Conservation (phyloP, 2,113 vertebrate species). For the Pungitius pungitius region DNA sequence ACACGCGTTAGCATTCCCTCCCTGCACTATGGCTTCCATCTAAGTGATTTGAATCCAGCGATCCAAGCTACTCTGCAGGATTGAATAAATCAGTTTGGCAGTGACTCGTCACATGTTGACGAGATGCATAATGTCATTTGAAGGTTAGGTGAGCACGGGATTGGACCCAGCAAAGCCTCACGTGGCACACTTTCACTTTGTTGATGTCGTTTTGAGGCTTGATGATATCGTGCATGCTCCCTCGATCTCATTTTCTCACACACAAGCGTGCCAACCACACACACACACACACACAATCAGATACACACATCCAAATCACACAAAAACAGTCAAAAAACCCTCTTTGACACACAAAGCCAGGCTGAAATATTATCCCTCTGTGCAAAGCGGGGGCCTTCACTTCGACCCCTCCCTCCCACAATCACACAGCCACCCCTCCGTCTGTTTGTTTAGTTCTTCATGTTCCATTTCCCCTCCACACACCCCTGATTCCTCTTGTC, state of each 20-base stretch:
- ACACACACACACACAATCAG: not conserved
- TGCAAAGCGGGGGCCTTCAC: conserved; percentile 37
- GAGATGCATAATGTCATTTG: conserved; percentile 75
- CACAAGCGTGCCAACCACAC: not conserved
- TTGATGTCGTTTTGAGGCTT: conserved; percentile 51
- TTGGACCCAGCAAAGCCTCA: conserved; percentile 34
- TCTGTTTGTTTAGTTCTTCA: conserved; percentile 74
- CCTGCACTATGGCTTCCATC: conserved; percentile 42
- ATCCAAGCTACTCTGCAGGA: conserved; percentile 64
- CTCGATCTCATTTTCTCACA: not conserved
- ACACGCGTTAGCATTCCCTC: conserved; percentile 16
- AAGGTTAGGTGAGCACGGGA: conserved; percentile 72
- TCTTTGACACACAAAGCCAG: conserved; percentile 37
- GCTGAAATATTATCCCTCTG: conserved; percentile 64
- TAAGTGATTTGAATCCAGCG: conserved; percentile 73
- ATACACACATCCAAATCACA: not conserved
- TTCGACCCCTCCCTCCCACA: conserved; percentile 11
- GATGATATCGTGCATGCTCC: conserved; percentile 33
- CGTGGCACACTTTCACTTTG: conserved; percentile 36
- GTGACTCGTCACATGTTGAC: conserved; percentile 64
- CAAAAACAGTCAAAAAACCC: conserved; percentile 42
- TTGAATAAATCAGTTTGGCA: conserved; percentile 74
- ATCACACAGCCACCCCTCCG: conserved; percentile 4
- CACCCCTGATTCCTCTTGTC: conserved; percentile 66
- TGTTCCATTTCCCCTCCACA: conserved; percentile 75